Evolutionary conservation across 2,888 invertebrate genomes (phyloP), one percentile per base, ranked within the genome.

Genomic region (Dioctria linearis): DNA sequence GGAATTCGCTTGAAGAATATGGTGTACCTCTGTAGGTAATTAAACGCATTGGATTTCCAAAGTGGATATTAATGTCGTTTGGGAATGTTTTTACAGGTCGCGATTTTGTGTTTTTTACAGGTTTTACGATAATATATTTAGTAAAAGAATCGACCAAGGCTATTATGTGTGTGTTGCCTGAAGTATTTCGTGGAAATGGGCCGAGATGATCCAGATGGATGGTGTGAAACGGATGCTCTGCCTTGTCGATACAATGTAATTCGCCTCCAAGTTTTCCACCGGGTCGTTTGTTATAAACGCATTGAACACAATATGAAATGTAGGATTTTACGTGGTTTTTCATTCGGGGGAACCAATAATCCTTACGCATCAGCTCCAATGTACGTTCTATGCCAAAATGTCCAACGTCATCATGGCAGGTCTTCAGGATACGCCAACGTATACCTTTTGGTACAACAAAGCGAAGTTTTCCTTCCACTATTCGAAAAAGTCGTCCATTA

Each of bases 311-410:
- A 46, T 1, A 46, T 46, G 5, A 9, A 9, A 46, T 46, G 9
- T 78, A 78, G 4, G 46, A 63, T 65, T 78, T 78, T 3, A 63
- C 65, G 39, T 63, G 40, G 11, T 49, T 13, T 8, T 63, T 61
- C 11, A 78, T 43, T 3, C 78, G 78, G 1, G 78, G 78, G 39
- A 78, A 78, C 78, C 65, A 78, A 63, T 42, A 78, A 13, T 78
- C 63, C 13, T 46, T 25, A 13, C 39, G 61, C 1, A 78, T 42
- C 3, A 46, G 63, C 5, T 43, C 37, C 3, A 78, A 42, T 4
- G 78, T 78, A n/a, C 63, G 43, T 8, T 78, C 63, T 25, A 65
- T 25, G 5, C 78, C 78, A 65, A 63, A 78, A 37, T 78, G 78
- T 13, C 78, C 78, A 4, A 78, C 49, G 9, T 63, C 78, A 49